These are phyloP conservation scores for Nemoura dubitans DNA, from an alignment of 2,888 invertebrate species.

Conservation along the genomic window DNA sequence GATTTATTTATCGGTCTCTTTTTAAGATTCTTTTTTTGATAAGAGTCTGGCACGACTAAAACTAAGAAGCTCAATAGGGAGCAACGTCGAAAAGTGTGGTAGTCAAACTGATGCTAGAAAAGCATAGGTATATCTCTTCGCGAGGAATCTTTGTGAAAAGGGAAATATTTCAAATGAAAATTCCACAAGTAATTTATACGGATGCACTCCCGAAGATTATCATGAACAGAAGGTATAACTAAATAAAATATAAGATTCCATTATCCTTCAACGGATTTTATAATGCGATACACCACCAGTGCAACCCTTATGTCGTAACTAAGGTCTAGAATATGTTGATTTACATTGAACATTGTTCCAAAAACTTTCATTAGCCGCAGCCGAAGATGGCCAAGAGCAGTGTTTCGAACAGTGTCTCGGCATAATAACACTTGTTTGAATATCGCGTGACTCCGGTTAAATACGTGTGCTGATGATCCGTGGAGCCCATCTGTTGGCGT, in stretches of 20 bases:
- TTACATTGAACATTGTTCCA: neutral
- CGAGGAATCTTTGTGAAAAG: neutral
- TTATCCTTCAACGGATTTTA: neutral
- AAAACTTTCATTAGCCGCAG: neutral
- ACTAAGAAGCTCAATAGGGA: neutral
- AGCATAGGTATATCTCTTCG: neutral
- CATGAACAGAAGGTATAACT: neutral
- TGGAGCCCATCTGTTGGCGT: slow-evolving; percentile 33
- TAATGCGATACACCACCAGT: neutral
- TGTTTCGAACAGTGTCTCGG: neutral
- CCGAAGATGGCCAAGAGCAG: neutral
- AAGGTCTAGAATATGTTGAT: neutral
- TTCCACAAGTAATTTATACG: neutral
- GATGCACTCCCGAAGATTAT: neutral
- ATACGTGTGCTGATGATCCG: neutral
- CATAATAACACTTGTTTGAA: slow-evolving; percentile 1
- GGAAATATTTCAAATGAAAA: neutral
- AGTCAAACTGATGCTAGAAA: neutral
- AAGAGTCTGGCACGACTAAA: neutral
- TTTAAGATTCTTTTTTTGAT: neutral
- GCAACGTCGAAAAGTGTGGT: neutral
- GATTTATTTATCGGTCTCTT: neutral
- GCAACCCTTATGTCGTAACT: neutral
- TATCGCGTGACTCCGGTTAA: neutral
- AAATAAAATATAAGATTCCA: neutral